phyloP scores from a whole-genome alignment of 2,888 invertebrate genomes.

The Achlya flavicornis region DNA sequence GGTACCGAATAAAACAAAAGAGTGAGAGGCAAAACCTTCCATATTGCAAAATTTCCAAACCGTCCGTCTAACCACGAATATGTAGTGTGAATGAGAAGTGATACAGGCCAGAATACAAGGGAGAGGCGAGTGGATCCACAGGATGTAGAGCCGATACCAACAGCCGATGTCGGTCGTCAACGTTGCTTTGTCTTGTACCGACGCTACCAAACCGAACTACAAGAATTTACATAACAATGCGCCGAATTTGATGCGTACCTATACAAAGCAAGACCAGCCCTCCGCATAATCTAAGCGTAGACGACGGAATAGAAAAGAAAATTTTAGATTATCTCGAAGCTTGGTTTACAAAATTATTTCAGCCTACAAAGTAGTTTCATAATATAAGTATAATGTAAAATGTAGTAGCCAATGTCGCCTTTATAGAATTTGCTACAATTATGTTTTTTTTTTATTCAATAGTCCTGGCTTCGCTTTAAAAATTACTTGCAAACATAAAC shows the following conservation, averaged over 20 bases:
- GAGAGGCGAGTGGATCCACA: constrained; percentile 59
- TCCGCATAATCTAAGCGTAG: constrained; percentile 34
- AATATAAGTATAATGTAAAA: background rate
- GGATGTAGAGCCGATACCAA: constrained; percentile 69
- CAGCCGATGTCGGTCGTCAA: constrained; percentile 75
- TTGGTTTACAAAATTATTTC: background rate
- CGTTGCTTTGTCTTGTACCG: constrained; percentile 80
- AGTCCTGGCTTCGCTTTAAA: no score
- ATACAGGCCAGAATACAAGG: constrained; percentile 48
- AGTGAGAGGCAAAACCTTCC: background rate
- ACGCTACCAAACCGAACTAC: constrained; percentile 74
- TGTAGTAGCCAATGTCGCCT: background rate
- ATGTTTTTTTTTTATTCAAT: no score
- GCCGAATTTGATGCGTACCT: constrained; percentile 71
- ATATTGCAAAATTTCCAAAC: background rate
- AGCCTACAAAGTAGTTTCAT: no score
- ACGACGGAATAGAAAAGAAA: constrained; percentile 4
- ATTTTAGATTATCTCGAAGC: background rate
- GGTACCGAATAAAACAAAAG: no score
- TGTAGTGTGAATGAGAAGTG: constrained; percentile 30
- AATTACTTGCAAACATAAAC: no score
- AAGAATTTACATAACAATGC: constrained; percentile 81
- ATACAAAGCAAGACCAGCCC: constrained; percentile 34
- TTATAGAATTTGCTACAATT: background rate
- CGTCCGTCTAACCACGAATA: constrained; percentile 11